phyloP scores from a whole-genome alignment of 2,113 vertebrate genomes.

The Panthera tigris region DNA sequence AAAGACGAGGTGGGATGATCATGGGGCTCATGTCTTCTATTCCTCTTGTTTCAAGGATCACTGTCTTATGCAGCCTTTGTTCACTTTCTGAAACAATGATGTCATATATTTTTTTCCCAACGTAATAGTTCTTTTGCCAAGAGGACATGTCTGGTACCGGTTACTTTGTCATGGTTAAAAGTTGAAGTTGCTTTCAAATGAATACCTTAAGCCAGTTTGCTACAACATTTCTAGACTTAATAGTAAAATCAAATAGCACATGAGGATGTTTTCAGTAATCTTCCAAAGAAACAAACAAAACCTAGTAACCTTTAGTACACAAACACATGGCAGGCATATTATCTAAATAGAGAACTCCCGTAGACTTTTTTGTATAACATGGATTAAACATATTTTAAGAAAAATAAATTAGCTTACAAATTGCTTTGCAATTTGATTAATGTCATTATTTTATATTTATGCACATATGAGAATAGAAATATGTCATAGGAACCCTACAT shows the following conservation, averaged over 20 bases:
- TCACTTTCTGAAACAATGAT: not conserved
- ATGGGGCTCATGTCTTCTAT: not conserved
- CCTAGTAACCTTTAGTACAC: not conserved
- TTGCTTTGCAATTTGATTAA: not conserved
- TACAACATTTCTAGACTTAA: not conserved
- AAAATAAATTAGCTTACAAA: not conserved
- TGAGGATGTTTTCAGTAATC: not conserved
- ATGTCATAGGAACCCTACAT: not conserved
- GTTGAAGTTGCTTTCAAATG: not conserved
- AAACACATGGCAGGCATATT: not conserved
- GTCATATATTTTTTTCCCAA: not conserved
- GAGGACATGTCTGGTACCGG: not conserved
- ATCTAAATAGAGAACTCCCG: not conserved
- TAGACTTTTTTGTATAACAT: not conserved
- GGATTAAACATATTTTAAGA: not conserved
- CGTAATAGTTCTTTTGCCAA: not conserved
- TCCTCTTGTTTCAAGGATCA: not conserved
- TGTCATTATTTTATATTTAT: not conserved
- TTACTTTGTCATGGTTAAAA: not conserved
- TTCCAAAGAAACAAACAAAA: constrained; percentile 6
- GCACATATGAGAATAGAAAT: not conserved
- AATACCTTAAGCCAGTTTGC: not conserved
- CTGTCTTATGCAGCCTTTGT: not conserved
- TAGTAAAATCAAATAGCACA: not conserved
- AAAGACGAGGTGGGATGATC: not conserved